phyloP scores from a whole-genome alignment of 1,140 invertebrate genomes.

The Drosophila kohkoa region DNA sequence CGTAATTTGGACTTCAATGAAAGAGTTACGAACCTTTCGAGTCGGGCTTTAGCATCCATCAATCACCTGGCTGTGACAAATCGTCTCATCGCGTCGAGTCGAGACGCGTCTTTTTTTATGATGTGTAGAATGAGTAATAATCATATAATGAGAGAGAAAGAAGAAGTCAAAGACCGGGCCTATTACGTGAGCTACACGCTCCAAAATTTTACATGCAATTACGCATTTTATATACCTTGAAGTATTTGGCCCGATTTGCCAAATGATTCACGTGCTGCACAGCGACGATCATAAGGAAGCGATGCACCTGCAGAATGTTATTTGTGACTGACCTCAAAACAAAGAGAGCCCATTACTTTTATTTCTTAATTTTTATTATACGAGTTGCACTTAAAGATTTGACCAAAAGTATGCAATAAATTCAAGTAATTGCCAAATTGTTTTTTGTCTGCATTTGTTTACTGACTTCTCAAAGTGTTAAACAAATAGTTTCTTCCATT shows the following conservation, averaged over 20 bases:
- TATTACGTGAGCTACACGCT: constrained; percentile 70
- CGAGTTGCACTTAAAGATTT: not conserved
- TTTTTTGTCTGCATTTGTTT: no score
- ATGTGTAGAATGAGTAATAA: constrained; percentile 65
- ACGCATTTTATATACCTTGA: constrained; percentile 25
- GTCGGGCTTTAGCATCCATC: constrained; percentile 54
- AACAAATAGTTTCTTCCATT: not conserved
- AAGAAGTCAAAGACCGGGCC: constrained; percentile 54
- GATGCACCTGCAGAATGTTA: constrained; percentile 6
- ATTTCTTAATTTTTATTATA: not conserved
- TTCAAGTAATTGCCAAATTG: not conserved
- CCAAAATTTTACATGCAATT: constrained; percentile 55
- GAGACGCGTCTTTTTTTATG: constrained; percentile 35
- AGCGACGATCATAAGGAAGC: constrained; percentile 38
- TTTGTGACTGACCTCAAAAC: not conserved
- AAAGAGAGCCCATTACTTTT: not conserved
- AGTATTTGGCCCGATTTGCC: constrained; percentile 48
- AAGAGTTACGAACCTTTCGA: constrained; percentile 20
- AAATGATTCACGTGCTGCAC: constrained; percentile 45
- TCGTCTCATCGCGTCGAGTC: constrained; percentile 15
- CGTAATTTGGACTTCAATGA: constrained; percentile 40
- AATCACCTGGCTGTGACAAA: constrained; percentile 65
- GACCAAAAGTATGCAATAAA: not conserved
- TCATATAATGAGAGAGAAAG: constrained; percentile 7
- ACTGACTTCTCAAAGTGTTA: not conserved